These are phyloP conservation scores for Psilanteris sp. DNA, from an alignment of 1,140 invertebrate genomes.

Conservation along the genomic window DNA sequence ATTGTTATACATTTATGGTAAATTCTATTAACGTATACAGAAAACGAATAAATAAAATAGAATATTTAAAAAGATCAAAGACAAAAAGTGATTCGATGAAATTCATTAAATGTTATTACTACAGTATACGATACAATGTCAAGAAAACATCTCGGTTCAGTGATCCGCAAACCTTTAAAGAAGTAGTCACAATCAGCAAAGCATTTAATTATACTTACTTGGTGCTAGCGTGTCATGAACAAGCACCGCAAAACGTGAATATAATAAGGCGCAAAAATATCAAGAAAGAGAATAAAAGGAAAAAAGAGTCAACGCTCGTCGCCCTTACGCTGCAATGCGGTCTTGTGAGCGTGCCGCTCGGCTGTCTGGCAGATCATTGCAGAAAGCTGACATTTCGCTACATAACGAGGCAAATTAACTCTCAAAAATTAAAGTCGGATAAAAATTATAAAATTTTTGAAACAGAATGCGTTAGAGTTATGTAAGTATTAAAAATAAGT, in stretches of 20 bases:
- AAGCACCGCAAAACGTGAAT: slow-evolving; percentile 54
- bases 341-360: slow-evolving; percentile 61
- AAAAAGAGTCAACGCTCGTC: slow-evolving; percentile 42
- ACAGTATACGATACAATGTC: slow-evolving; percentile 14
- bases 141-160: slow-evolving; percentile 38
- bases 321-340: slow-evolving; percentile 71
- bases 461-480: too few species aligned
- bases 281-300: slow-evolving; percentile 59
- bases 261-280: slow-evolving; percentile 54
- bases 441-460: too few species aligned
- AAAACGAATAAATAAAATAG: too few species aligned
- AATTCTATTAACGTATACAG: too few species aligned
- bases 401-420: slow-evolving; percentile 74
- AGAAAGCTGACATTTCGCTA: slow-evolving; percentile 67
- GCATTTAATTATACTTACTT: slow-evolving; percentile 65
- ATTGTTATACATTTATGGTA: too few species aligned
- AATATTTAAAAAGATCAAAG: too few species aligned
- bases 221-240: slow-evolving; percentile 58
- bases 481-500: too few species aligned
- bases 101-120: slow-evolving; percentile 19
- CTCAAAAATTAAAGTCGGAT: slow-evolving; percentile 69
- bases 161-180: slow-evolving; percentile 47
- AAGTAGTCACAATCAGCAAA: slow-evolving; percentile 51
- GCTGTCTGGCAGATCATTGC: slow-evolving; percentile 65
- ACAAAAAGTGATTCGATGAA: slow-evolving; percentile 8